These are phyloP conservation scores for Narcine bancroftii DNA, from an alignment of 2,113 vertebrate genomes.

Conservation along the genomic window DNA sequence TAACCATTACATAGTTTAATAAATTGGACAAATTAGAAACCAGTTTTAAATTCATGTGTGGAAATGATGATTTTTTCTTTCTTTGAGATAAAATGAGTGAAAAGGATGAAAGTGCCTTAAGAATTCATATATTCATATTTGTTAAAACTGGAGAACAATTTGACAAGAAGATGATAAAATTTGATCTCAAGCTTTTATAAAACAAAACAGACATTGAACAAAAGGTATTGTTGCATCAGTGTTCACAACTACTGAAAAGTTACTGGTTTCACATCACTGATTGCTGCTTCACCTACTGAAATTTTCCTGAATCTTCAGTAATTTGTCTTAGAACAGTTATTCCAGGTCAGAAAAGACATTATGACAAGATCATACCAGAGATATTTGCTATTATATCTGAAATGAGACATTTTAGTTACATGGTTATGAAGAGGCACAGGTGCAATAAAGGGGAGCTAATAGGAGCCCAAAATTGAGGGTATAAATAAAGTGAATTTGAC, in stretches of 20 bases:
- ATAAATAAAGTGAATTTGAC: not conserved
- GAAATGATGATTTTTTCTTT: not conserved
- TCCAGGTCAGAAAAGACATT: not conserved
- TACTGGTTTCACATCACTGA: no score
- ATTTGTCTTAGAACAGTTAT: no score
- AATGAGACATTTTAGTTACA: not conserved
- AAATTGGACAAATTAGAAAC: not conserved
- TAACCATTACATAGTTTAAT: not conserved
- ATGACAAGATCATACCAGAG: not conserved
- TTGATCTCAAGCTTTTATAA: not conserved
- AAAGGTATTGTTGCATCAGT: not conserved
- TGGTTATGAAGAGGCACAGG: no score
- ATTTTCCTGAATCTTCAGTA: no score
- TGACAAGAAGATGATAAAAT: not conserved
- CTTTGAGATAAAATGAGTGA: not conserved
- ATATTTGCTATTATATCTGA: not conserved
- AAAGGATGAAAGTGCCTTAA: not conserved
- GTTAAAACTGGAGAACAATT: not conserved
- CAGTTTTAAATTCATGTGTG: not conserved
- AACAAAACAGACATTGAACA: not conserved
- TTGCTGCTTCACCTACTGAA: no score
- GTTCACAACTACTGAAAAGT: not conserved
- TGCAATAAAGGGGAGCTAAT: not conserved
- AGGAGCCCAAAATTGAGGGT: not conserved
- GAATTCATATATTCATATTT: not conserved